Conservation (phyloP, 1,140 invertebrate species). For the Pristionchus pacificus region DNA sequence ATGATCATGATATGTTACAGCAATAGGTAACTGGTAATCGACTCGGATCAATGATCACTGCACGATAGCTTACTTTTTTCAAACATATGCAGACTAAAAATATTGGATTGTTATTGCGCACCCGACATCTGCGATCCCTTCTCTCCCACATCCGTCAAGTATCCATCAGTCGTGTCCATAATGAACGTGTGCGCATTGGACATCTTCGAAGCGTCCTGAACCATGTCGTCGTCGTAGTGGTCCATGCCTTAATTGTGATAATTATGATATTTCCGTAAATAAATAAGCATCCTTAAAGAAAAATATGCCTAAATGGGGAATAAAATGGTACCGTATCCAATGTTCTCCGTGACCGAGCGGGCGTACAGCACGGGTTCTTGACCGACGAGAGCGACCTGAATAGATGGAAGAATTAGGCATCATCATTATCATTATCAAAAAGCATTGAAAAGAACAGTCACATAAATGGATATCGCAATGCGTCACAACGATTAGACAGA, state of each 20-base stretch:
- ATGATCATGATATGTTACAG: too few relatives aligned
- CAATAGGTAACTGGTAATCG: too few relatives aligned
- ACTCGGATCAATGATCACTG: not conserved
- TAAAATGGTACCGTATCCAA: constrained; percentile 42
- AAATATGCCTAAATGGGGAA: not conserved
- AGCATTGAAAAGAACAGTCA: not conserved
- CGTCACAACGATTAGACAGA: too few relatives aligned
- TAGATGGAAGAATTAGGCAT: not conserved
- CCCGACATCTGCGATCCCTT: constrained; percentile 49
- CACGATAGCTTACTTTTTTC: not conserved
- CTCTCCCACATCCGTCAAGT: constrained; percentile 57
- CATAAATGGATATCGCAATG: too few relatives aligned
- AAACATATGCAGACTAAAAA: too few relatives aligned
- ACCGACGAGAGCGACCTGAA: constrained; percentile 46
- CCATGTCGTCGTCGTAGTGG: constrained; percentile 39
- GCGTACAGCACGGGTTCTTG: constrained; percentile 47
- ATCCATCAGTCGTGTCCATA: constrained; percentile 48
- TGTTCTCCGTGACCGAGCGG: constrained; percentile 49
- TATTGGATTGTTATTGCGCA: constrained; percentile 1
- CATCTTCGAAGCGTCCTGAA: constrained; percentile 42
- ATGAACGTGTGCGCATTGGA: constrained; percentile 58
- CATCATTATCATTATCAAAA: not conserved
- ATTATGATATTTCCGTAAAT: too few relatives aligned
- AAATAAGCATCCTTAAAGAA: not conserved
- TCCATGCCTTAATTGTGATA: constrained; percentile 35